These are phyloP conservation scores for Periplaneta americana DNA, from an alignment of 1,140 invertebrate species.

Conservation along the genomic window DNA sequence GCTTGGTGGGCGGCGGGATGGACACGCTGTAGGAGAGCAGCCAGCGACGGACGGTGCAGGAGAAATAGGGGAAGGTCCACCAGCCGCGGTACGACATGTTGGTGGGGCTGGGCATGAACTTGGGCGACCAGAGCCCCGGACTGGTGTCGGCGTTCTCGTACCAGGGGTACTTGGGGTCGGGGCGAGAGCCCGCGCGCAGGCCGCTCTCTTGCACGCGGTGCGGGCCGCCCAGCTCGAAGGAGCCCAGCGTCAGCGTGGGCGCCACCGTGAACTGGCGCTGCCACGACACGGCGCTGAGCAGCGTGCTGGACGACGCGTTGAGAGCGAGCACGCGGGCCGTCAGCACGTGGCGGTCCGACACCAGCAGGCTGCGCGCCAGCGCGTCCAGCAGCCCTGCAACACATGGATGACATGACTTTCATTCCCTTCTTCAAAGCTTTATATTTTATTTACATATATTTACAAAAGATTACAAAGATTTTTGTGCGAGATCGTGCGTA, in stretches of 20 bases:
- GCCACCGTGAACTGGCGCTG: constrained; percentile 23
- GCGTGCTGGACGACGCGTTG: constrained; percentile 50
- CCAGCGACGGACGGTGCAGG: constrained; percentile 64
- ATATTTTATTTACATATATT: too few species aligned
- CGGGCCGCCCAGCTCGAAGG: constrained; percentile 42
- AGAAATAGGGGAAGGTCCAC: constrained; percentile 78
- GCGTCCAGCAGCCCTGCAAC: constrained; percentile 48
- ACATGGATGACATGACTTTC: too few species aligned
- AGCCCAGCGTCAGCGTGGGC: constrained; percentile 1
- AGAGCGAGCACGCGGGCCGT: constrained; percentile 51
- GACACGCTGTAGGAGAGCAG: constrained; percentile 71
- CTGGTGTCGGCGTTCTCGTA: constrained; percentile 27
- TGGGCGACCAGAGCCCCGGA: constrained; percentile 53
- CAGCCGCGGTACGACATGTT: constrained; percentile 57
- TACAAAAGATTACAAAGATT: too few species aligned
- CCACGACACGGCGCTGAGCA: constrained; percentile 51
- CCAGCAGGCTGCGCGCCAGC: constrained; percentile 47
- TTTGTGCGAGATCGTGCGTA: too few species aligned
- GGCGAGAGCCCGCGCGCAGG: constrained; percentile 44
- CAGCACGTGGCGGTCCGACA: constrained; percentile 47
- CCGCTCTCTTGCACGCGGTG: constrained; percentile 40
- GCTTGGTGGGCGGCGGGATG: constrained; percentile 54
- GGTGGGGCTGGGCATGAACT: constrained; percentile 59
- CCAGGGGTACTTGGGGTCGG: constrained; percentile 48
- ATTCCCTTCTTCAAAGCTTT: too few species aligned